phyloP scores from a whole-genome alignment of 2,888 invertebrate genomes.

The Crossocerus cetratus region DNA sequence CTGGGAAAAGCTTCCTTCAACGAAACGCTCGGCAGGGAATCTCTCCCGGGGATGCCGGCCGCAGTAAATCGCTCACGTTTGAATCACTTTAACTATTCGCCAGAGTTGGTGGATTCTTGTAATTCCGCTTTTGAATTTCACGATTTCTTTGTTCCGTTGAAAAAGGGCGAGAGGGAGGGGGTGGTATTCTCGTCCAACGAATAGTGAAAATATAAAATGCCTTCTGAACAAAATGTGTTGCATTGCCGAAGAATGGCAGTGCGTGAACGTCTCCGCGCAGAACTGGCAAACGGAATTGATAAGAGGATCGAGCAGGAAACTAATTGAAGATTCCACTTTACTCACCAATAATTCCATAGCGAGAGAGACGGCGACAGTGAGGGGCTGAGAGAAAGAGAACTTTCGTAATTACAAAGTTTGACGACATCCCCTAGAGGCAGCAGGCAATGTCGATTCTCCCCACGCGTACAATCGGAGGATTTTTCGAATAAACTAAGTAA shows the following conservation, averaged over 20 bases:
- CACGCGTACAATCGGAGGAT: conserved; percentile 6
- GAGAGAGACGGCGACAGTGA: conserved; percentile 2
- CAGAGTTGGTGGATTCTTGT: background rate
- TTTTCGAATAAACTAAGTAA: conserved; percentile 15
- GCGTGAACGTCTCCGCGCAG: conserved; percentile 28
- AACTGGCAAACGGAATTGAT: conserved; percentile 21
- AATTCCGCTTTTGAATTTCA: too few species aligned
- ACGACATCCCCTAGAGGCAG: conserved; percentile 16
- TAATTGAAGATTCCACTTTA: conserved; percentile 39
- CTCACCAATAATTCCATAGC: conserved; percentile 34
- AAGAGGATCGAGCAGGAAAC: conserved; percentile 29
- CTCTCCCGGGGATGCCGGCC: background rate
- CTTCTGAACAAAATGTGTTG: too few species aligned
- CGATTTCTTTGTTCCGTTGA: too few species aligned
- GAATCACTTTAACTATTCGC: background rate
- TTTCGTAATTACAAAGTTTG: conserved; percentile 69
- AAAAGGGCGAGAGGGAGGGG: too few species aligned
- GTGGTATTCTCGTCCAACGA: too few species aligned
- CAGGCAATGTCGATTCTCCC: background rate
- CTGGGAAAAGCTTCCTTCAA: background rate
- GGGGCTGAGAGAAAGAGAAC: conserved; percentile 35
- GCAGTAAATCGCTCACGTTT: background rate
- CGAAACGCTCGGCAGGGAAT: background rate
- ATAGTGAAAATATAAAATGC: too few species aligned
- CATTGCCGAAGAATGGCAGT: too few species aligned